phyloP scores from a whole-genome alignment of 2,797 vertebrate genomes.

The Uromys caudimaculatus region DNA sequence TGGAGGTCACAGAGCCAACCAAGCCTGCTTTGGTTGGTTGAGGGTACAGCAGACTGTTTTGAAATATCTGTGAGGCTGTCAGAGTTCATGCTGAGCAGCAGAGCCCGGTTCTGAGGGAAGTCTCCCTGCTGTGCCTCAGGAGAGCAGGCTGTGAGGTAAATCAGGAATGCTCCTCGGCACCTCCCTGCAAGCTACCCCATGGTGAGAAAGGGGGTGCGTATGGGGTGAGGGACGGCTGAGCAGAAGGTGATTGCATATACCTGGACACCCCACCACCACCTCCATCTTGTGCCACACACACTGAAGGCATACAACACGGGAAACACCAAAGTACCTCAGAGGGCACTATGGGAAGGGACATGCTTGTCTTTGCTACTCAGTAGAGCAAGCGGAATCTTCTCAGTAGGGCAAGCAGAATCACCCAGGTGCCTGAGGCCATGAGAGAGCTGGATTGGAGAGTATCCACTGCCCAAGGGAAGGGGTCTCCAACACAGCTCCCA shows the following conservation, averaged over 20 bases:
- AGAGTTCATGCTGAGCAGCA: neutral
- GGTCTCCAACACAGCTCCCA: neutral
- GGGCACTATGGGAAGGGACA: too few species aligned
- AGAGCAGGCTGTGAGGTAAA: neutral
- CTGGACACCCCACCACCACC: too few species aligned
- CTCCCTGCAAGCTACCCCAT: neutral
- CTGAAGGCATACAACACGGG: neutral
- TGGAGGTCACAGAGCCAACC: neutral
- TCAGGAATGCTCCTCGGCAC: neutral
- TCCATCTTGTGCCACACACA: neutral
- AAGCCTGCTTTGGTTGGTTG: neutral
- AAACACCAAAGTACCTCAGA: neutral
- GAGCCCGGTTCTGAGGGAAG: neutral
- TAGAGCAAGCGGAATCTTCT: neutral
- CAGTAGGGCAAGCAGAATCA: fast-evolving
- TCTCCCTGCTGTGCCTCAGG: neutral
- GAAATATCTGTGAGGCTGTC: neutral
- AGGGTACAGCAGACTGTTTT: neutral
- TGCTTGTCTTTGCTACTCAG: neutral
- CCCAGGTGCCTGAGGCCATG: neutral
- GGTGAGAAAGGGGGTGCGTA: neutral
- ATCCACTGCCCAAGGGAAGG: neutral
- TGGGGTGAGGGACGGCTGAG: neutral
- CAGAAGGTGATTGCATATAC: neutral
- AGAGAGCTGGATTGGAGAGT: neutral